Evolutionary conservation across 2,888 invertebrate genomes (phyloP), one percentile per base, ranked within the genome.

Genomic region (Epinotia nisella): DNA sequence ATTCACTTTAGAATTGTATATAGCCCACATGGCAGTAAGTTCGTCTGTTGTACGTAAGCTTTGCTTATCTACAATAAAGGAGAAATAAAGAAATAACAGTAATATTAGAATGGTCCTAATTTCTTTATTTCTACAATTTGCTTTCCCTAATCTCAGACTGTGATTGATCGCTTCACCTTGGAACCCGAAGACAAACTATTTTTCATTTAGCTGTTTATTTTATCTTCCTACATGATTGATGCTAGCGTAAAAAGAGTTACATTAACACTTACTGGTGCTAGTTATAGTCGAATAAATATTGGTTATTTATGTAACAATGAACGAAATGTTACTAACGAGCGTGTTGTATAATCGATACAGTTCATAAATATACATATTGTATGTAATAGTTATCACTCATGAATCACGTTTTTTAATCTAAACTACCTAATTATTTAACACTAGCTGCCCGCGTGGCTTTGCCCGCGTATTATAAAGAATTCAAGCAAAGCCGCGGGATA

Each of bases 211-310:
- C 53, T 62, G 56, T 62, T 68, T 72, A 72, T 68, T n/a, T 61
- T 68, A 49, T 68, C 49, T 62, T 56, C 17, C 49, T 29, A 21
- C 21, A 62, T 62, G 72, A 72, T 72, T 67, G 72, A 72, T 72
- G 65, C 21, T 51, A 19, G 29, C 58, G 29, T 49, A 59, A 21
- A 65, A 58, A 13, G 62, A 21, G n/a, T 70, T 64, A 56, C 35
- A 55, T 51, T 69, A 51, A 56, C 62, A 64, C 70, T 64, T 29
- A 45, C 45, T 49, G 39, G 61, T 24, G 17, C 53, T 62, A 21
- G 56, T 71, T 71, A 39, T 49, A 51, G 45, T 64, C 4, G 49
- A 65, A 65, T 65, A 65, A 71, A 71, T 65, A 62, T 61, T 62
- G 3, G 70, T 21, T 66, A 55, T 53, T 60, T 65, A 17, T 29